phyloP scores from a whole-genome alignment of 2,888 invertebrate genomes.

The Temnothorax ravouxi region DNA sequence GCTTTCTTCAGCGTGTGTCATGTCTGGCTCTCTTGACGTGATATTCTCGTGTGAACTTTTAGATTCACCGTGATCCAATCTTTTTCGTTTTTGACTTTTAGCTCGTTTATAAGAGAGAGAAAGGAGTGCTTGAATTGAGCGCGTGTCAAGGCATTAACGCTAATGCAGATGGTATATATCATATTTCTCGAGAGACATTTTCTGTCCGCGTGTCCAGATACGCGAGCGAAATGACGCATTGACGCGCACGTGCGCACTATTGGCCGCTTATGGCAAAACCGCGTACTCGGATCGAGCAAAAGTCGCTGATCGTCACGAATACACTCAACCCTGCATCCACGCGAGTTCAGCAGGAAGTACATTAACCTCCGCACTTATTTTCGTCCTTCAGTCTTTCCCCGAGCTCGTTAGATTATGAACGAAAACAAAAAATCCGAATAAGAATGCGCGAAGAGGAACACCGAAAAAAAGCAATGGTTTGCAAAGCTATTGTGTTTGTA shows the following conservation, averaged over 20 bases:
- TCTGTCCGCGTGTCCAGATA: background rate
- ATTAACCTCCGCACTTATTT: constrained; percentile 56
- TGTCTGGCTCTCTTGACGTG: background rate
- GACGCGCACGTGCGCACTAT: constrained; percentile 3
- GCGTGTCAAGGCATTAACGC: background rate
- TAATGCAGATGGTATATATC: background rate
- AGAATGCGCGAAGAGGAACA: background rate
- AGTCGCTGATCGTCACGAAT: constrained; percentile 13
- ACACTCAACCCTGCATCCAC: background rate
- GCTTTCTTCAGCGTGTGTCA: background rate
- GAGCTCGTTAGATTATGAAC: background rate
- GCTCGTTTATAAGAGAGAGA: background rate
- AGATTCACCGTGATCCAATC: background rate
- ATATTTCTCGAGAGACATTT: constrained; percentile 8
- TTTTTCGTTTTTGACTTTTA: background rate
- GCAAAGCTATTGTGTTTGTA: background rate
- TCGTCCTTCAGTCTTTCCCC: constrained; percentile 17
- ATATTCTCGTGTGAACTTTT: background rate
- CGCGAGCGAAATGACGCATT: constrained; percentile 7
- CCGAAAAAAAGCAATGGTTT: background rate
- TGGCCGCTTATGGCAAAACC: constrained; percentile 10
- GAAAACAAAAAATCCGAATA: background rate
- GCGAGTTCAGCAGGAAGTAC: constrained; percentile 46
- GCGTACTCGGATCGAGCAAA: constrained; percentile 24
- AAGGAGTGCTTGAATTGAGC: background rate